A percentile compares a stretch with the other conserved stretches of the same genome.
Conservation (phyloP, 2,888 invertebrate species). For the Callinectes sapidus region DNA sequence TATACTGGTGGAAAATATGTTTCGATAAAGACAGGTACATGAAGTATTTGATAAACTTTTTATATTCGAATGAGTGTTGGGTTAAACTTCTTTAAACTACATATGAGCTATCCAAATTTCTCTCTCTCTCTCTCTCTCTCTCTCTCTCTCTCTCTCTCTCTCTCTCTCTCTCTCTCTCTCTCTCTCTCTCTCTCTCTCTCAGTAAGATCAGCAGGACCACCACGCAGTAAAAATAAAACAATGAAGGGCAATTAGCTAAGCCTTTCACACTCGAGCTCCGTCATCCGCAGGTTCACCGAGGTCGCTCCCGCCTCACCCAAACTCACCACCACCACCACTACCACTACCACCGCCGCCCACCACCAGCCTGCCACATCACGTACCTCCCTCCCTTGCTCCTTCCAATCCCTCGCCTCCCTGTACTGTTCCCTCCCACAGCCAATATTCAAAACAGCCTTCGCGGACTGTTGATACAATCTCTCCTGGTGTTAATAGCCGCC, state of each 20-base stretch:
- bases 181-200: too few relatives aligned
- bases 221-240: background rate
- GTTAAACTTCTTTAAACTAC: background rate
- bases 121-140: too few relatives aligned
- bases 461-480: constrained; percentile 3
- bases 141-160: too few relatives aligned
- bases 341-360: background rate
- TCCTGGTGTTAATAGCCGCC: background rate
- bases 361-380: constrained; percentile 4
- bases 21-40: background rate
- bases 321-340: background rate
- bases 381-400: background rate
- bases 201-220: background rate
- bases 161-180: too few relatives aligned
- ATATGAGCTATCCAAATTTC: background rate
- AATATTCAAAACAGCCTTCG: background rate
- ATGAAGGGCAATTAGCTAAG: background rate
- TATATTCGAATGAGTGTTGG: background rate
- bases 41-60: background rate
- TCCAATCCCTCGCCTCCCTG: background rate
- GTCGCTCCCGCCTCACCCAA: background rate
- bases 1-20: too few relatives aligned
- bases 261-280: background rate
- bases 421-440: background rate
- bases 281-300: background rate